Evolutionary conservation across 2,888 invertebrate genomes (phyloP), one percentile per base, ranked within the genome.

Genomic region (Cartodere bifasciata): DNA sequence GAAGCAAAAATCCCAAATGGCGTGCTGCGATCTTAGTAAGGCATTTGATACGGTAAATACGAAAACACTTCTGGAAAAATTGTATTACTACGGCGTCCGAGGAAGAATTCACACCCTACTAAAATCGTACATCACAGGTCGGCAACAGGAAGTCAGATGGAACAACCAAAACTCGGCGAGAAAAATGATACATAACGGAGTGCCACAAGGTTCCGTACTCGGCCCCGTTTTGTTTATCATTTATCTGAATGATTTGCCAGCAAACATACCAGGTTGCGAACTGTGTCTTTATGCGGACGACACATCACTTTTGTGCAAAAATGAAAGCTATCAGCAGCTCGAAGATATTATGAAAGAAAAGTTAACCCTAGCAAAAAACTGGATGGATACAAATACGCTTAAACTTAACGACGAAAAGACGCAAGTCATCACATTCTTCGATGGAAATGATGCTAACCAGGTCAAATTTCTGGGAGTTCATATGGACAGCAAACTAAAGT

Each of bases 211-310:
- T 7, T 27, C 27, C 5, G 15, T 3, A 15, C 15, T 27, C 6
- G 27, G 16, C 4, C 27, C 27, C 2, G 11, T 27, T 9, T 6
- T 27, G 15, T 27, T 16, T 11, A 16, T 15, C 7, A 3, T 27
- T 4, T 27, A n/a, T 15, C n/a, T 27, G 3, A 27, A 27, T 27
- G 27, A 27, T 15, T n/a, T 27, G 13, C n/a, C n/a, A n/a, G n/a
- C n/a, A n/a, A n/a, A n/a, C 11, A 11, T 24, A 1, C 4, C 13
- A n/a, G 7, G 24, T 24, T 13, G 7, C 14, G 12, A 24, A 14
- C 13, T 15, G 13, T 24, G 24, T 12, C 24, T 24, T 11, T 5
- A 24, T 24, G 24, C 24, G 13, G 24, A 24, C 11, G 24, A 24
- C 11, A 24, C 24, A 13, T 3, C 2, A 7, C 4, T 13, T 9